phyloP scores from a whole-genome alignment of 2,888 invertebrate species.

The Atethmia centrago region DNA sequence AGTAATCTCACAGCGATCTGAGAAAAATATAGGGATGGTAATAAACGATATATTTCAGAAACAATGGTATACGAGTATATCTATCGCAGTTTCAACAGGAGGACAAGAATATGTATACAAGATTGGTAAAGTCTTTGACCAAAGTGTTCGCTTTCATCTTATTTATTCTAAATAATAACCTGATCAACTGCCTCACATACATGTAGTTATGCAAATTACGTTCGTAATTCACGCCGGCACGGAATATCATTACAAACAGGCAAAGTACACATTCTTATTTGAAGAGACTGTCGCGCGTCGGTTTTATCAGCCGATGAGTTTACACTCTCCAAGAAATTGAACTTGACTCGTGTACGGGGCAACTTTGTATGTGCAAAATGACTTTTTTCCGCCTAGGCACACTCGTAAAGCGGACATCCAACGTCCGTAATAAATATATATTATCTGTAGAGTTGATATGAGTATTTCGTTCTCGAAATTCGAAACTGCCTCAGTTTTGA shows the following conservation, averaged over 20 bases:
- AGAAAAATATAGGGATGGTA: constrained; percentile 32
- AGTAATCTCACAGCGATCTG: constrained; percentile 50
- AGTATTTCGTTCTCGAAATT: constrained; percentile 67
- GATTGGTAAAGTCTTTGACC: background rate
- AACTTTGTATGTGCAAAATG: constrained; percentile 52
- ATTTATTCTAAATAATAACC: constrained; percentile 28
- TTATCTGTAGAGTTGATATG: constrained; percentile 69
- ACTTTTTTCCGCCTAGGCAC: constrained; percentile 61
- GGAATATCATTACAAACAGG: constrained; percentile 55
- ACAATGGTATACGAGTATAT: constrained; percentile 20
- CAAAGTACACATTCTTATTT: constrained; percentile 59
- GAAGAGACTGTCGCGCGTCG: constrained; percentile 37
- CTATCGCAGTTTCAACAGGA: background rate
- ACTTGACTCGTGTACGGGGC: constrained; percentile 33
- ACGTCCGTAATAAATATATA: constrained; percentile 71
- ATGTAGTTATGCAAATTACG: constrained; percentile 59
- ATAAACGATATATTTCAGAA: constrained; percentile 21
- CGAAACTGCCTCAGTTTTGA: constrained; percentile 70
- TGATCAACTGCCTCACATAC: constrained; percentile 38
- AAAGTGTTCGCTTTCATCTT: constrained; percentile 6
- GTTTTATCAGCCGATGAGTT: constrained; percentile 49
- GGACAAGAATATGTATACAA: constrained; percentile 2
- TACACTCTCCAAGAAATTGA: constrained; percentile 41
- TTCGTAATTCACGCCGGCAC: constrained; percentile 55
- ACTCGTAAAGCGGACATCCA: constrained; percentile 68